Conservation (phyloP, 1,140 invertebrate genomes). For the Calosoma granatense region DNA sequence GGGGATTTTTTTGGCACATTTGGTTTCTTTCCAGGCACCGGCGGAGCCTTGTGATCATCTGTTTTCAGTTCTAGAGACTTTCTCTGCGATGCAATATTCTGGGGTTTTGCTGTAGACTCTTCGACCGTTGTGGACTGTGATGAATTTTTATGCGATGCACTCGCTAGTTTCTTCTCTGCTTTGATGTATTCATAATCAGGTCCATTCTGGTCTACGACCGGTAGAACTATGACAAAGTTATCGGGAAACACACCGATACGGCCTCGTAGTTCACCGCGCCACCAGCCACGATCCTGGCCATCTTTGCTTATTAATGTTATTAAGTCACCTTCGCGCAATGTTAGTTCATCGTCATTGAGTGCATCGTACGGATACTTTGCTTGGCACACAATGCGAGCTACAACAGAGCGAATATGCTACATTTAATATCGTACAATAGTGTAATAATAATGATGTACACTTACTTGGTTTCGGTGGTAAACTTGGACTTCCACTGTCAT, state of each 20-base stretch:
- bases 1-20: slow-evolving; percentile 53
- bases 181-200: not conserved
- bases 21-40: slow-evolving; percentile 44
- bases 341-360: slow-evolving; percentile 89
- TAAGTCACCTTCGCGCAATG: slow-evolving; percentile 79
- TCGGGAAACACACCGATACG: slow-evolving; percentile 91
- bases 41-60: slow-evolving; percentile 26
- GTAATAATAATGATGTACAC: no score
- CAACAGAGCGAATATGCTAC: no score
- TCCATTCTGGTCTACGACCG: not conserved
- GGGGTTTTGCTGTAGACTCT: slow-evolving; percentile 21
- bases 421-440: no score
- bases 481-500: slow-evolving; percentile 29
- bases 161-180: slow-evolving; percentile 2
- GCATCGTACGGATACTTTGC: slow-evolving; percentile 86
- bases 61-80: slow-evolving; percentile 40
- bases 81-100: slow-evolving; percentile 38
- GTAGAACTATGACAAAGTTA: slow-evolving; percentile 75
- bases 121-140: slow-evolving; percentile 10
- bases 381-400: slow-evolving; percentile 48
- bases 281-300: slow-evolving; percentile 91
- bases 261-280: slow-evolving; percentile 87
- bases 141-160: not conserved
- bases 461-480: slow-evolving; percentile 52
- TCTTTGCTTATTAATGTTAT: slow-evolving; percentile 80